phyloP scores from a whole-genome alignment of 2,113 vertebrate species.

The Leuciscus idus region DNA sequence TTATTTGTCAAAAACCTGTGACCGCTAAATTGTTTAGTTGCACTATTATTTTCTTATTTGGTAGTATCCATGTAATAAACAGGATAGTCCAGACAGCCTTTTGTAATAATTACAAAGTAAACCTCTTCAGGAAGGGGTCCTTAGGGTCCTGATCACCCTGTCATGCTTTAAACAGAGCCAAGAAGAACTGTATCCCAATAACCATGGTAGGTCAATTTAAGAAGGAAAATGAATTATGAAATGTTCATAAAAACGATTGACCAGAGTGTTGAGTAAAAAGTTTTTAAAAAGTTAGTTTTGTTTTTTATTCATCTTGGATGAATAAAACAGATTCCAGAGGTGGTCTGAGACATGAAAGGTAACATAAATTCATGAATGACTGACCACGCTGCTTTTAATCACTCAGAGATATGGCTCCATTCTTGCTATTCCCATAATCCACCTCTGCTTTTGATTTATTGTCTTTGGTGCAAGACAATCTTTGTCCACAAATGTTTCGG shows the following conservation, averaged over 20 bases:
- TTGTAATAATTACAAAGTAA: neutral
- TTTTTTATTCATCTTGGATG: neutral
- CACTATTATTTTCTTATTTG: neutral
- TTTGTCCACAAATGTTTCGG: slow-evolving; percentile 7
- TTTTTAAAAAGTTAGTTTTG: neutral
- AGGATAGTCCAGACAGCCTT: neutral
- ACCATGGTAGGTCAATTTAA: neutral
- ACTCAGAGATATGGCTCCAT: neutral
- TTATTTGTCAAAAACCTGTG: too few relatives aligned
- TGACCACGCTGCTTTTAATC: slow-evolving; percentile 10
- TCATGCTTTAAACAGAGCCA: neutral
- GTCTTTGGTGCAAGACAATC: slow-evolving; percentile 18
- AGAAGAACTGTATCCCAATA: too few relatives aligned
- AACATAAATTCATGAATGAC: slow-evolving; percentile 6
- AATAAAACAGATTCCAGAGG: neutral
- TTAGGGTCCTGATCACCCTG: neutral
- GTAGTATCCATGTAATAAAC: neutral
- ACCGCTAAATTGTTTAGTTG: neutral
- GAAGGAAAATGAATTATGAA: neutral
- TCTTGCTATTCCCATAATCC: slow-evolving; percentile 34
- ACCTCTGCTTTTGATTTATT: slow-evolving; percentile 38
- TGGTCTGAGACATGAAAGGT: neutral
- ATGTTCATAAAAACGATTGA: neutral
- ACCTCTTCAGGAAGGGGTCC: neutral
- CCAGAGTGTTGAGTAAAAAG: neutral